Percentiles rank a stretch among this genome's conserved stretches.
These are phyloP conservation scores for Drosophila anomalipes DNA, from an alignment of 2,888 invertebrate species.

Conservation along the genomic window DNA sequence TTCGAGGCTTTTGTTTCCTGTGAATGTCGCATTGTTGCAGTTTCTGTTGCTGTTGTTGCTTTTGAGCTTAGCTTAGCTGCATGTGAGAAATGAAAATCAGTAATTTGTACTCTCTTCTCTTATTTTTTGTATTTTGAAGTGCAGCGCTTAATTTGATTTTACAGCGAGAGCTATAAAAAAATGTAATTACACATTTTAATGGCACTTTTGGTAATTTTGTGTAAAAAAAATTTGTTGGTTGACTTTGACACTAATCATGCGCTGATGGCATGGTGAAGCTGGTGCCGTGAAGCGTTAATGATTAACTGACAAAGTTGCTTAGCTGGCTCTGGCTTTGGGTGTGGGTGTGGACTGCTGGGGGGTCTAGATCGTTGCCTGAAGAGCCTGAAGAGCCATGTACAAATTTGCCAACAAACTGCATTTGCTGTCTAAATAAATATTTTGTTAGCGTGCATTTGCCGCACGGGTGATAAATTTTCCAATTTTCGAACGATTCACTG, in stretches of 20 bases:
- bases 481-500: constrained; percentile 79
- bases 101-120: neutral
- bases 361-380: constrained; percentile 22
- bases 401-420: constrained; percentile 30
- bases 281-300: constrained; percentile 69
- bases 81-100: constrained; percentile 51
- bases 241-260: constrained; percentile 78
- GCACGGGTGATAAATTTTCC: constrained; percentile 71
- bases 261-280: constrained; percentile 23
- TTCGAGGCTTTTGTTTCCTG: constrained; percentile 45
- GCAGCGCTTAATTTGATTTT: constrained; percentile 58
- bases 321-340: neutral
- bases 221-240: constrained; percentile 32
- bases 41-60: neutral
- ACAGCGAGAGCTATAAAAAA: constrained; percentile 52
- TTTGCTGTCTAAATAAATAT: constrained; percentile 42
- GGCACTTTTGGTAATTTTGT: constrained; percentile 28
- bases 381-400: constrained; percentile 22
- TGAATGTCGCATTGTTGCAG: constrained; percentile 28
- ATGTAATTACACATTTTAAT: constrained; percentile 58
- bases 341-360: constrained; percentile 6
- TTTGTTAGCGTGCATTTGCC: constrained; percentile 36
- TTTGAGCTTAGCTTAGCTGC: constrained; percentile 23
- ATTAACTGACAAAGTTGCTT: constrained; percentile 32
- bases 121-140: constrained; percentile 18